Evolutionary conservation across 2,888 invertebrate genomes (phyloP).

Genomic region (Amiota minor): DNA sequence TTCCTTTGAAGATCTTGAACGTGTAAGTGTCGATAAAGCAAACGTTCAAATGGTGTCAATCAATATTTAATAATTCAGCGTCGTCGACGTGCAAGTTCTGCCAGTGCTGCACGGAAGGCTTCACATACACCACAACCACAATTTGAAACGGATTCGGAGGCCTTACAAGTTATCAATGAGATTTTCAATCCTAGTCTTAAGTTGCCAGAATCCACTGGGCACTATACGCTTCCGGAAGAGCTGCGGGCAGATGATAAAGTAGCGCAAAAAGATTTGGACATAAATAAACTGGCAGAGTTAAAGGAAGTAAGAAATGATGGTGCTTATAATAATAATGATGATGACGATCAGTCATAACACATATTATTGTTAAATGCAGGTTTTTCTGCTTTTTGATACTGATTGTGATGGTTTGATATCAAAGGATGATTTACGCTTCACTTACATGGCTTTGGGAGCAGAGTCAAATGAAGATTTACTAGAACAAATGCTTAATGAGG

Average conservation of each 20-base stretch:
- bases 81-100: slow-evolving; percentile 67
- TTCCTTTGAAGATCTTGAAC: slow-evolving; percentile 68
- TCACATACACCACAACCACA: slow-evolving; percentile 58
- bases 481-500: slow-evolving; percentile 79
- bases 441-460: slow-evolving; percentile 78
- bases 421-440: slow-evolving; percentile 78
- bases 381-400: slow-evolving; percentile 79
- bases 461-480: slow-evolving; percentile 77
- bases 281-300: slow-evolving; percentile 78
- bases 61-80: slow-evolving; percentile 42
- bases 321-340: background rate
- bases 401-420: slow-evolving; percentile 80
- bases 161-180: slow-evolving; percentile 71
- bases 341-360: slow-evolving; percentile 32
- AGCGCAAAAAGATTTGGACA: slow-evolving; percentile 77
- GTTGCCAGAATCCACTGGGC: slow-evolving; percentile 67
- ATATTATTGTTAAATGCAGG: slow-evolving; percentile 70
- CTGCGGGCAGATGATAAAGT: slow-evolving; percentile 71
- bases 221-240: slow-evolving; percentile 69
- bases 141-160: slow-evolving; percentile 64
- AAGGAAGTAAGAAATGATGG: slow-evolving; percentile 75
- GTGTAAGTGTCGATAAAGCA: slow-evolving; percentile 55
- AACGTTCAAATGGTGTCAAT: background rate
- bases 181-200: slow-evolving; percentile 72
- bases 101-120: slow-evolving; percentile 59